Conservation (phyloP, 2,888 invertebrate species). For the Congeria kusceri region DNA sequence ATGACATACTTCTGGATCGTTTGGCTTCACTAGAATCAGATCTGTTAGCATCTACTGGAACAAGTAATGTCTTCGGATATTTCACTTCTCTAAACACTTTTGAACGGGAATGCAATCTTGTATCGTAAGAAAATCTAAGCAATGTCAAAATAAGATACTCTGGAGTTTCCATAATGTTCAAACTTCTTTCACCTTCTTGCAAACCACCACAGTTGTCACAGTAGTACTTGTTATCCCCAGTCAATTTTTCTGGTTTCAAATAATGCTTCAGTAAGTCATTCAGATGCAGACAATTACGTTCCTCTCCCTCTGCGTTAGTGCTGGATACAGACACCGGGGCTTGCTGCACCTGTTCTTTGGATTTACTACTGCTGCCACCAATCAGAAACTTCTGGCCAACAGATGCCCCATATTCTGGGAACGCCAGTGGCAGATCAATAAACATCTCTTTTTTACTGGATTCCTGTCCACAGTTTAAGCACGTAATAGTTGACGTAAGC, state of each 20-base stretch:
- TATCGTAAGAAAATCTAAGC: conserved; percentile 92
- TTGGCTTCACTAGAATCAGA: conserved; percentile 6
- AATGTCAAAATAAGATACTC: conserved; percentile 92
- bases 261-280: conserved; percentile 92
- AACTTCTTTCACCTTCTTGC: conserved; percentile 91
- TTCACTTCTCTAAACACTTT: conserved; percentile 89
- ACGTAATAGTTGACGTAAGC: conserved; percentile 90
- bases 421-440: conserved; percentile 89
- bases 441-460: conserved; percentile 92
- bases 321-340: conserved; percentile 1
- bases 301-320: background rate
- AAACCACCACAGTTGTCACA: conserved; percentile 91
- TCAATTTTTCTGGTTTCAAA: conserved; percentile 91
- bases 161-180: conserved; percentile 90
- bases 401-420: conserved; percentile 77
- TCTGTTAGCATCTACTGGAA: conserved; percentile 74
- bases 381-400: conserved; percentile 56
- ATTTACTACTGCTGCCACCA: conserved; percentile 62
- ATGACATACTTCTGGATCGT: conserved; percentile 26
- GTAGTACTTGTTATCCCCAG: conserved; percentile 93
- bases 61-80: conserved; percentile 82
- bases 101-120: conserved; percentile 90
- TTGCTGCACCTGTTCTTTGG: conserved; percentile 19
- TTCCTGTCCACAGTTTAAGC: conserved; percentile 90
- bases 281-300: conserved; percentile 85